These are phyloP conservation scores for Marisa cornuarietis DNA, from an alignment of 1,140 invertebrate species.

Conservation along the genomic window DNA sequence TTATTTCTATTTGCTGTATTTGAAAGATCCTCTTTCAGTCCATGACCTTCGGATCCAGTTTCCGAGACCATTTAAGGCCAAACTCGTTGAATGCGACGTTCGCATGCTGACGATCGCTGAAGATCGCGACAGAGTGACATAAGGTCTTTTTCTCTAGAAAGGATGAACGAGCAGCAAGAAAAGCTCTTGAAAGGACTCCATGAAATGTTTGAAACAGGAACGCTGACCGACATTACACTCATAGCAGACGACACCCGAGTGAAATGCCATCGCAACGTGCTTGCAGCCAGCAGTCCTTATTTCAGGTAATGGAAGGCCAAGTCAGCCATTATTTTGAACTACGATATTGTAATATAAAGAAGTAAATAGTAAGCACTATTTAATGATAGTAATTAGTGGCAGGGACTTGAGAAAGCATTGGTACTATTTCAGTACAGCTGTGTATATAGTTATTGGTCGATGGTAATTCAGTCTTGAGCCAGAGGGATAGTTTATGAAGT, in stretches of 20 bases:
- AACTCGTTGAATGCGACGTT: no score
- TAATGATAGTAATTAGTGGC: no score
- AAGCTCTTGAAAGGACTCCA: slow-evolving; percentile 85
- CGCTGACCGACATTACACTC: slow-evolving; percentile 74
- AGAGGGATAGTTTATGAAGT: not conserved
- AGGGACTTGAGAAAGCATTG: no score
- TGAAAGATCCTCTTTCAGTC: no score
- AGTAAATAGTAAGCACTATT: no score
- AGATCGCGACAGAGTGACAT: no score
- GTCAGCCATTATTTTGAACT: not conserved
- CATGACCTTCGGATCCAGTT: no score
- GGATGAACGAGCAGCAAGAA: slow-evolving; percentile 72
- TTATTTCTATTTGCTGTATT: no score
- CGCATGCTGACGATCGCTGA: no score
- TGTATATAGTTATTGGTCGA: not conserved
- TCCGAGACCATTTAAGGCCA: no score
- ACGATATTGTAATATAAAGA: not conserved
- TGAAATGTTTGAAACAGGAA: slow-evolving; percentile 85
- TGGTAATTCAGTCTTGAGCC: not conserved
- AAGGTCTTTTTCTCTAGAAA: not conserved
- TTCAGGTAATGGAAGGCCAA: slow-evolving; percentile 74
- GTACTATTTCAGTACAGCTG: not conserved
- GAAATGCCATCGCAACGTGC: slow-evolving; percentile 48
- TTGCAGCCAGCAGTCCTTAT: slow-evolving; percentile 55
- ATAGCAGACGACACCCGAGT: slow-evolving; percentile 37